phyloP scores from a whole-genome alignment of 2,113 vertebrate genomes.

The Uropsilus gracilis region DNA sequence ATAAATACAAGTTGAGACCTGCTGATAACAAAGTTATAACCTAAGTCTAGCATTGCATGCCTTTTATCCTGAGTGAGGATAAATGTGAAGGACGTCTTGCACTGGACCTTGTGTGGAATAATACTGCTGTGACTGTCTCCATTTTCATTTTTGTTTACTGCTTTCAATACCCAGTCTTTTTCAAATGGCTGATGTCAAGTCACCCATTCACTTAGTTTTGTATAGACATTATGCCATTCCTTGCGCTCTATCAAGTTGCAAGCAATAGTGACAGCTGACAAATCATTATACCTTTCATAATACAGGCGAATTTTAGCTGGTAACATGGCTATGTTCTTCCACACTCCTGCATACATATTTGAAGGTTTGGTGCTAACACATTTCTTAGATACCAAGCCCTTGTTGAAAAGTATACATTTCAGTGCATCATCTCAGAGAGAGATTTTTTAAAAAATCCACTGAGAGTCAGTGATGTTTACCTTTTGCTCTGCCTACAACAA shows the following conservation, averaged over 20 bases:
- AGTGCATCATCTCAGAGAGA: slow-evolving; percentile 89
- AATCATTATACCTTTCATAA: slow-evolving; percentile 95
- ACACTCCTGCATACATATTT: slow-evolving; percentile 87
- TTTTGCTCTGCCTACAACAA: slow-evolving; percentile 82
- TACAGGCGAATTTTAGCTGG: slow-evolving; percentile 94
- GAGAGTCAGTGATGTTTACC: slow-evolving; percentile 82
- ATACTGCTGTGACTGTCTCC: background rate
- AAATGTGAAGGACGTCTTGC: background rate
- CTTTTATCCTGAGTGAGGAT: background rate
- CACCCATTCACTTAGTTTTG: too few species aligned
- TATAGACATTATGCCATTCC: slow-evolving; percentile 87
- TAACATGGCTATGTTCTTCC: slow-evolving; percentile 92
- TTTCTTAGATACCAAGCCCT: slow-evolving; percentile 87
- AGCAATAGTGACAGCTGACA: slow-evolving; percentile 95
- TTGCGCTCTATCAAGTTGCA: slow-evolving; percentile 95
- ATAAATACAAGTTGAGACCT: background rate
- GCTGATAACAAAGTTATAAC: background rate
- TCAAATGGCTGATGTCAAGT: background rate
- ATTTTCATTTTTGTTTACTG: background rate
- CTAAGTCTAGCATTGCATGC: background rate
- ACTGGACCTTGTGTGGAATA: background rate
- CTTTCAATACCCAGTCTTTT: background rate
- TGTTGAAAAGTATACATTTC: slow-evolving; percentile 87
- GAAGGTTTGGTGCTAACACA: slow-evolving; percentile 84
- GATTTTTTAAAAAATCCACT: background rate